A percentile compares a stretch with the other conserved stretches of the same genome.
phyloP scores from a whole-genome alignment of 2,797 vertebrate genomes.

The Pipistrellus nathusii region DNA sequence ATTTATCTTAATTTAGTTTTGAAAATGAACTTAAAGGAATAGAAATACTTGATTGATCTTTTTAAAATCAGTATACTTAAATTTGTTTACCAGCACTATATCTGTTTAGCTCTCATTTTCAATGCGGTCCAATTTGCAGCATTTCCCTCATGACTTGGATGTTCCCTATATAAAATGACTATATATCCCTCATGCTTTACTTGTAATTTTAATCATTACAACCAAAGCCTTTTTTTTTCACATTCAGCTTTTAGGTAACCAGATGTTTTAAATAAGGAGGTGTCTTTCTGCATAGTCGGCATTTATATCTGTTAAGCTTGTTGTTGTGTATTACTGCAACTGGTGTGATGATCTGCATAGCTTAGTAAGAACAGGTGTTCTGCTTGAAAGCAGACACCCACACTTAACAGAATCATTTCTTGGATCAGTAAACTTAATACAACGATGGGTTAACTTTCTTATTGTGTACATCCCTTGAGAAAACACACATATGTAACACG shows the following conservation, averaged over 20 bases:
- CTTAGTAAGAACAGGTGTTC: slow-evolving; percentile 38
- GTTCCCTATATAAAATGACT: neutral
- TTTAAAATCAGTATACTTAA: neutral
- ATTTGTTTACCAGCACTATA: neutral
- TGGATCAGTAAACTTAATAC: slow-evolving; percentile 42
- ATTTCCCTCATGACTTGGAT: neutral
- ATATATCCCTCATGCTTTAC: neutral
- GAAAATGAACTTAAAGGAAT: slow-evolving; percentile 10
- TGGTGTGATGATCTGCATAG: neutral
- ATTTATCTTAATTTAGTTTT: slow-evolving; percentile 11
- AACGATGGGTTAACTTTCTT: neutral
- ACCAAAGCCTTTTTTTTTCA: neutral
- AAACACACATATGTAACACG: slow-evolving; percentile 26
- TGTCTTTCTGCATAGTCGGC: slow-evolving; percentile 20
- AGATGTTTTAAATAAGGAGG: neutral
- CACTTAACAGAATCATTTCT: slow-evolving; percentile 14
- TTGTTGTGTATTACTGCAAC: neutral
- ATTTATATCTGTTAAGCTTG: neutral
- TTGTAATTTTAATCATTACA: neutral
- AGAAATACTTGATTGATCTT: neutral
- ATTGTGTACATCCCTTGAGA: slow-evolving; percentile 14
- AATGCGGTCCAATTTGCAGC: neutral
- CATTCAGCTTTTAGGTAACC: slow-evolving; percentile 33
- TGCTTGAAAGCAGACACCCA: slow-evolving; percentile 52
- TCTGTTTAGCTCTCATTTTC: slow-evolving; percentile 24